phyloP scores from a whole-genome alignment of 2,113 vertebrate species.

The Ptilorrhoa leucosticta region DNA sequence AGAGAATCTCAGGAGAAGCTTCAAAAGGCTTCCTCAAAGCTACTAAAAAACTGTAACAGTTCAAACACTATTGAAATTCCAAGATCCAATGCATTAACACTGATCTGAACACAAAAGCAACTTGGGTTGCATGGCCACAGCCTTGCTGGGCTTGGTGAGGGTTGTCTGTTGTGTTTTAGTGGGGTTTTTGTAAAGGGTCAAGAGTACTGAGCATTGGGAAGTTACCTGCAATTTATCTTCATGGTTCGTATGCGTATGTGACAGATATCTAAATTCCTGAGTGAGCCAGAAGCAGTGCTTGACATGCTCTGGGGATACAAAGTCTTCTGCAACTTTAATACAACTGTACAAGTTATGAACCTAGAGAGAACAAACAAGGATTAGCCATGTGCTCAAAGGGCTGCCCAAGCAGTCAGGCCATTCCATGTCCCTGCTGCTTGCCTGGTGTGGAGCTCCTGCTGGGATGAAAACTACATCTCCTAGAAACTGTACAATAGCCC shows the following conservation, averaged over 20 bases:
- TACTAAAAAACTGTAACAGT: neutral
- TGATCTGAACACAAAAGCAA: neutral
- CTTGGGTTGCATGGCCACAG: neutral
- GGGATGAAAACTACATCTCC: constrained; percentile 83
- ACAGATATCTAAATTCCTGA: constrained; percentile 83
- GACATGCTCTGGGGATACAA: constrained; percentile 83
- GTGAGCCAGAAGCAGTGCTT: constrained; percentile 84
- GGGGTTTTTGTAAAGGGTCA: neutral
- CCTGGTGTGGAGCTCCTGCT: constrained; percentile 82
- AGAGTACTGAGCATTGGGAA: rapidly evolving
- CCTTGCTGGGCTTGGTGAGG: neutral
- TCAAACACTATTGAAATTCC: neutral
- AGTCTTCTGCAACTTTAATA: constrained; percentile 84
- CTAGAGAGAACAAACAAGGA: constrained; percentile 52
- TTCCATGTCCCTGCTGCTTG: neutral
- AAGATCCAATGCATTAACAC: neutral
- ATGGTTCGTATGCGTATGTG: constrained; percentile 80
- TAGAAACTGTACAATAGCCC: constrained; percentile 83
- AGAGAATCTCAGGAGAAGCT: neutral
- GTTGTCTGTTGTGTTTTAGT: neutral
- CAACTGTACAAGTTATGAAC: constrained; percentile 84
- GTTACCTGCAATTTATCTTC: constrained; percentile 83
- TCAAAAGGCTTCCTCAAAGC: neutral
- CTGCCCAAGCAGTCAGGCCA: neutral
- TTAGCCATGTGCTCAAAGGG: neutral